Conservation (phyloP, 2,113 vertebrate genomes). For the Cottus gobio region DNA sequence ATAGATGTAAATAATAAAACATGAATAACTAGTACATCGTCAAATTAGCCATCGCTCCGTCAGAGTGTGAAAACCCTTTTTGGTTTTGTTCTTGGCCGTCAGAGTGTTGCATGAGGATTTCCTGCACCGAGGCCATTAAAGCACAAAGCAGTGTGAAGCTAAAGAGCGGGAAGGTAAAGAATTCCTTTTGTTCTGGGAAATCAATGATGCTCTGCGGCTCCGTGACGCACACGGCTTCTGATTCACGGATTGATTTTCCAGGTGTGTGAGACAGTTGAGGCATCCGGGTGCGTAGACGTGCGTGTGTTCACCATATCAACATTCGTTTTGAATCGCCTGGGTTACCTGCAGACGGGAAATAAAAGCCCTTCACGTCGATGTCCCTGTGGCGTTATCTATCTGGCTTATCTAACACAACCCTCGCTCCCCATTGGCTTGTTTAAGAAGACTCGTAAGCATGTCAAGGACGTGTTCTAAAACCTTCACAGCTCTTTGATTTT, state of each 20-base stretch:
- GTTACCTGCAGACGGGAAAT: slow-evolving; percentile 30
- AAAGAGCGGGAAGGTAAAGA: slow-evolving; percentile 40
- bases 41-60: neutral
- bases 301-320: slow-evolving; percentile 38
- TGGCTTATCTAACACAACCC: slow-evolving; percentile 49
- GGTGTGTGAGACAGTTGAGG: slow-evolving; percentile 23
- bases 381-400: slow-evolving; percentile 35
- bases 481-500: neutral
- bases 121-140: slow-evolving; percentile 11
- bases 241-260: slow-evolving; percentile 62
- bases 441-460: slow-evolving; percentile 31
- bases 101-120: slow-evolving; percentile 26
- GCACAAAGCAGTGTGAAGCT: slow-evolving; percentile 10
- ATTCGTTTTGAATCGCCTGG: slow-evolving; percentile 39
- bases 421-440: slow-evolving; percentile 38
- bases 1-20: neutral
- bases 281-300: slow-evolving; percentile 29
- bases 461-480: slow-evolving; percentile 16
- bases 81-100: neutral
- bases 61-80: neutral
- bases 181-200: slow-evolving; percentile 67
- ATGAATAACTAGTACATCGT: neutral
- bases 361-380: slow-evolving; percentile 37
- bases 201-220: slow-evolving; percentile 57
- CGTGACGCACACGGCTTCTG: slow-evolving; percentile 55